A percentile compares a stretch with the other conserved stretches of the same genome.
Evolutionary conservation across 2,797 vertebrate species (phyloP).

Genomic region (Thunnus albacares): DNA sequence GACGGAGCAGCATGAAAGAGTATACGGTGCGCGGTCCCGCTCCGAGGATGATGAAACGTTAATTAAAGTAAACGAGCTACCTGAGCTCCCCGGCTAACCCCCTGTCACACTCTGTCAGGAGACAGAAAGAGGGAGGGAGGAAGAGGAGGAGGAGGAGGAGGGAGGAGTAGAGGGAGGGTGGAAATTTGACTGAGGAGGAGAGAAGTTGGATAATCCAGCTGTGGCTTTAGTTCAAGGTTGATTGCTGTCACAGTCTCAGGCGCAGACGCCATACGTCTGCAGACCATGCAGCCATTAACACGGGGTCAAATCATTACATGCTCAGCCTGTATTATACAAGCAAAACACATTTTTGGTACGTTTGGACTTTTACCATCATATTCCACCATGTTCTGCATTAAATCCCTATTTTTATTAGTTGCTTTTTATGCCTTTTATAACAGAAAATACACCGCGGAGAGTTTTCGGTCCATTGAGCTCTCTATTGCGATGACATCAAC

Average conservation of each 20-base stretch:
- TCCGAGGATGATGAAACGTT: constrained; percentile 86
- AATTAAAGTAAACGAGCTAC: constrained; percentile 88
- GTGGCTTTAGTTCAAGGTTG: constrained; percentile 67
- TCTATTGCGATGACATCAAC: neutral
- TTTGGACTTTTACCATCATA: neutral
- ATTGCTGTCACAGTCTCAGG: constrained; percentile 49
- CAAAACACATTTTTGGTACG: neutral
- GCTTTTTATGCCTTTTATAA: too few relatives aligned
- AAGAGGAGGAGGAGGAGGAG: neutral
- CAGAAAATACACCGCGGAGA: too few relatives aligned
- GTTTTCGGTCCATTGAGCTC: neutral
- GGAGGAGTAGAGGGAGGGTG: neutral
- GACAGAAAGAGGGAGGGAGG: constrained; percentile 42
- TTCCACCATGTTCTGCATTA: neutral
- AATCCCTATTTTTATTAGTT: neutral
- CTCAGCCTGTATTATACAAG: neutral
- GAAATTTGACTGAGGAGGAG: constrained; percentile 56
- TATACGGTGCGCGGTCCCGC: constrained; percentile 71
- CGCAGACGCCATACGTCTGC: constrained; percentile 8
- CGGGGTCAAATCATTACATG: neutral
- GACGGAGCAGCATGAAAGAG: constrained; percentile 79
- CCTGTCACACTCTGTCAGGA: constrained; percentile 83
- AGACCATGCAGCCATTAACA: neutral
- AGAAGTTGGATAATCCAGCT: constrained; percentile 73
- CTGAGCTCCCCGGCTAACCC: constrained; percentile 83